A percentile compares a stretch with the other conserved stretches of the same genome.
phyloP scores from a whole-genome alignment of 2,113 vertebrate species.

The Lophura nycthemera region DNA sequence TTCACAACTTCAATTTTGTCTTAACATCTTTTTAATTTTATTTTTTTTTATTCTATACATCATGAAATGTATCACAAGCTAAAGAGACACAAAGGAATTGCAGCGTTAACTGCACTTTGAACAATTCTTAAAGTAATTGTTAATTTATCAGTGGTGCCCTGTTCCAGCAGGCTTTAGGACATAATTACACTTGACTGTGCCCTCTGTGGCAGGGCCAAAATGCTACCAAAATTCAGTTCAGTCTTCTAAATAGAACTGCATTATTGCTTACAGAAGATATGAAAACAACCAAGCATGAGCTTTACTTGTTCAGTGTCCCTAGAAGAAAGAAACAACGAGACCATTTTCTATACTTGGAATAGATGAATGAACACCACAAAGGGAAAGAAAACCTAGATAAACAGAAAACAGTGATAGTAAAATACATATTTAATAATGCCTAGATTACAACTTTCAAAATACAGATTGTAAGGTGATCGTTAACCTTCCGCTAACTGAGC shows the following conservation, averaged over 20 bases:
- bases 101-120: background rate
- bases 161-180: background rate
- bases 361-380: background rate
- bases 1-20: background rate
- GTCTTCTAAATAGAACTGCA: background rate
- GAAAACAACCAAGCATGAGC: background rate
- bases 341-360: background rate
- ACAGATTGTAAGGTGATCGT: background rate
- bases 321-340: background rate
- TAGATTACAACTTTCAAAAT: background rate
- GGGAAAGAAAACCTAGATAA: background rate
- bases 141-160: background rate
- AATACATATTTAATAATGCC: background rate
- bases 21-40: background rate
- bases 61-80: background rate
- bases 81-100: background rate
- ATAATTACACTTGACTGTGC: background rate
- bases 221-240: background rate
- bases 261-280: background rate
- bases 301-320: background rate
- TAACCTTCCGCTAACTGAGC: background rate
- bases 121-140: background rate
- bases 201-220: background rate
- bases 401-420: background rate
- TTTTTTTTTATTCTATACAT: background rate